A percentile compares a stretch with the other conserved stretches of the same genome.
phyloP scores from a whole-genome alignment of 2,888 invertebrate species.

The Monoplex corrugatus region DNA sequence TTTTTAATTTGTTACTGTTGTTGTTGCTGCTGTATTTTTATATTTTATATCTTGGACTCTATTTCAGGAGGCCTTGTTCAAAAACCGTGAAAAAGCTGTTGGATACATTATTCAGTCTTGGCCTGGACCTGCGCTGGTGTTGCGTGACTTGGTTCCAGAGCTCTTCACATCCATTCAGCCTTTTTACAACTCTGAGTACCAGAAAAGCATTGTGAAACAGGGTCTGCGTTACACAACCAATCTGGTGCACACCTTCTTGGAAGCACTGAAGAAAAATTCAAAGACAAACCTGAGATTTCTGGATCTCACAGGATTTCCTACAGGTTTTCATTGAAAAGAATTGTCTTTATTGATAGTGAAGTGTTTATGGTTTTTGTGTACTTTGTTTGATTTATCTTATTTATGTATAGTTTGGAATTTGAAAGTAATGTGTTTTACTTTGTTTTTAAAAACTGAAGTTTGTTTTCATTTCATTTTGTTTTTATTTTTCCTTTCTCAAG shows the following conservation, averaged over 20 bases:
- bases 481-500: not conserved
- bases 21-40: not conserved
- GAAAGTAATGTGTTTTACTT: not conserved
- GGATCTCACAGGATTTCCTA: constrained; percentile 78
- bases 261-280: constrained; percentile 74
- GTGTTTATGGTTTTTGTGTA: not conserved
- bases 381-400: not conserved
- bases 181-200: constrained; percentile 68
- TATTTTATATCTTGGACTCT: too few relatives aligned
- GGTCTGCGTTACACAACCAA: constrained; percentile 77
- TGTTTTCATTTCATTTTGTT: too few relatives aligned
- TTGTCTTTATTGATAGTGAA: not conserved
- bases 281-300: constrained; percentile 73
- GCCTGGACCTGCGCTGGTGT: constrained; percentile 70
- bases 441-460: too few relatives aligned
- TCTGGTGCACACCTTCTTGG: constrained; percentile 77
- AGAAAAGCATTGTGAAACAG: constrained; percentile 67
- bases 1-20: too few relatives aligned
- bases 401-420: too few relatives aligned
- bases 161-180: constrained; percentile 70
- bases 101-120: constrained; percentile 74
- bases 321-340: constrained; percentile 66
- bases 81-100: constrained; percentile 73
- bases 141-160: constrained; percentile 73
- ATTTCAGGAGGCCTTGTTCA: constrained; percentile 73